Percentiles rank a stretch among this genome's conserved stretches.
phyloP scores from a whole-genome alignment of 2,888 invertebrate species.

The Sinotaia quadrata region DNA sequence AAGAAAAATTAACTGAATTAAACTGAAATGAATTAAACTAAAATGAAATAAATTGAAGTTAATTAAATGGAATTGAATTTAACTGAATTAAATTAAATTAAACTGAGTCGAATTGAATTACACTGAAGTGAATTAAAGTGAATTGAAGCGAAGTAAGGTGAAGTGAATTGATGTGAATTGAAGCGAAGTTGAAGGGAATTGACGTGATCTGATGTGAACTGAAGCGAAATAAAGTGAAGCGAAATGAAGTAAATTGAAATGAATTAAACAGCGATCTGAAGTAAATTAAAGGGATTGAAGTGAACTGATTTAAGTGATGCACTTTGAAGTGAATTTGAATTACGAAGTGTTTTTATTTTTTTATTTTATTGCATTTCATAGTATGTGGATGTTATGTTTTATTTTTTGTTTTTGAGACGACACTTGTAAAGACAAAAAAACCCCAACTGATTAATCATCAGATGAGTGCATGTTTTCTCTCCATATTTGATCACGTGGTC shows the following conservation, averaged over 20 bases:
- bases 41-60: conserved; percentile 4
- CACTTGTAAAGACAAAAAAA: too few relatives aligned
- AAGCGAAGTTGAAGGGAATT: neutral
- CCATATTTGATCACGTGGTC: too few relatives aligned
- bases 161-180: neutral
- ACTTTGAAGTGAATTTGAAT: too few relatives aligned
- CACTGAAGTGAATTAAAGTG: neutral
- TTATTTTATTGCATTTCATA: too few relatives aligned
- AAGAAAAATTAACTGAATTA: neutral
- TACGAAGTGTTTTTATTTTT: too few relatives aligned
- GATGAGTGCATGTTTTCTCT: too few relatives aligned
- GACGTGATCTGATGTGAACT: too few relatives aligned
- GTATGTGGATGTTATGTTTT: too few relatives aligned
- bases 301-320: too few relatives aligned
- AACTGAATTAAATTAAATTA: conserved; percentile 7
- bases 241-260: conserved; percentile 6
- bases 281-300: conserved; percentile 5
- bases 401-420: too few relatives aligned
- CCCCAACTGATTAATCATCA: too few relatives aligned
- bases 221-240: conserved; percentile 4
- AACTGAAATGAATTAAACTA: neutral
- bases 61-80: neutral
- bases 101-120: neutral
- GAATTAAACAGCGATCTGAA: neutral
- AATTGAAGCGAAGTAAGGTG: neutral